Evolutionary conservation across 2,888 invertebrate species (phyloP), one percentile per base, ranked within the genome.

Genomic region (Bembecia ichneumoniformis): DNA sequence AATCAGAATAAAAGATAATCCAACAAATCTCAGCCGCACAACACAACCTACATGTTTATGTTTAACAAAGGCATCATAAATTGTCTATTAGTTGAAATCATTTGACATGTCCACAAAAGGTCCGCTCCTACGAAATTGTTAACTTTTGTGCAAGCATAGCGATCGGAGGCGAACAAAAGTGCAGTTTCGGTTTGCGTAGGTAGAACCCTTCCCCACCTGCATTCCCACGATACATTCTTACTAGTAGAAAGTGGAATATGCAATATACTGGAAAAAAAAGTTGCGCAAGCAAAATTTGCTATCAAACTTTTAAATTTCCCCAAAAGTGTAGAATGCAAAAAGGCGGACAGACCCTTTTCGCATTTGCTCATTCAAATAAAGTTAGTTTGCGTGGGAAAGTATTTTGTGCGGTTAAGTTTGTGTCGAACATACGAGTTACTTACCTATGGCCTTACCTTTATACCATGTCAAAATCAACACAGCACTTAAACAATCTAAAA

Each of bases 151-250:
- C 86, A 84, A 86, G 77, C 65, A 71, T 62, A 70, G 66, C 71
- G 66, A 54, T 60, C 63, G 60, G 62, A 62, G 67, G 57, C 59
- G 59, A 56, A 69, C 79, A 78, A 76, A 72, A 54, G 58, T 56
- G 60, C 59, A 54, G 60, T 51, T 28, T 28, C 28, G 9, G 9
- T 9, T 28, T 56, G 62, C 59, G 66, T 64, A 63, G 66, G 69
- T 63, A 69, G 74, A 83, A 82, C 86, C 84, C 84, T 83, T 84
- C 82, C 76, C 66, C 86, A 86, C 86, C 82, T 87, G 86, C 86
- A 75, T 86, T 84, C 87, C 86, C 86, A 86, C 87, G 86, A 72
- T 75, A 60, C 56, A 51, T 58, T 43, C 46, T 35, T 14, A 34
- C 16, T 47, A 54, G 63, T 80, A 83, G 86, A 86, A 86, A 86